Evolutionary conservation across 2,113 vertebrate genomes (phyloP), one percentile per base, ranked within the genome.

Genomic region (Crotalus horridus): DNA sequence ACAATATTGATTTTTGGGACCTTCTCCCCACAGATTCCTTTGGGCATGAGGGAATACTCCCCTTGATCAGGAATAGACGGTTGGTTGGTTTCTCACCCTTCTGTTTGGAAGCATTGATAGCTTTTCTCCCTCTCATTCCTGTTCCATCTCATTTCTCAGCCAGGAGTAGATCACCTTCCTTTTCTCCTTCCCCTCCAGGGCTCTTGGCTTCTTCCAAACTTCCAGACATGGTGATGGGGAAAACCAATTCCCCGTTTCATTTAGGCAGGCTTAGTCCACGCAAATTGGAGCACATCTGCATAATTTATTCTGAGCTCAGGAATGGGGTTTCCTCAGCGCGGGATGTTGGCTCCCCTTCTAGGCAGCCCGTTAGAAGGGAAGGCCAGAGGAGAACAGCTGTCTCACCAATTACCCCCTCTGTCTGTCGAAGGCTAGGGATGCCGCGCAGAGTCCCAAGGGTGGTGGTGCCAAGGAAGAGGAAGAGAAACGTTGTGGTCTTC

Each of bases 271-370:
- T 53, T 53, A 61, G 43, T 20, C 88, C 88, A 53, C 43, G 92
- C 88, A 86, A 64, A 90, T 64, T 46, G 74, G 46, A n/a, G 43
- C 43, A 0, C 7, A 90, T 93, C 86, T 90, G 81, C 92, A 90
- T 90, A 89, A 93, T 93, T 90, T 86, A 93, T 90, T 93, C 89
- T 54, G 89, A 93, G 92, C 92, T 90, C 92, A 93, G 89, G 89
- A 90, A 29, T 56, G n/a, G 88, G 81, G 89, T 54, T 43, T 90
- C 56, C 81, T 90, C 46, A 17, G 46, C 33, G 23, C 4, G 11
- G 88, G 86, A 86, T 26, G 26, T 54, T 61, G 88, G 92, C 88
- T 61, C 74, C 29, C 11, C 7, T 53, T 20, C 92, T 48, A 54
- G 88, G 24, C 46, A 51, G 74, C 92, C 88, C 89, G 21, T 86